A percentile compares a stretch with the other conserved stretches of the same genome.
Evolutionary conservation across 2,797 vertebrate genomes (phyloP).

Genomic region (Carcharodon carcharias): DNA sequence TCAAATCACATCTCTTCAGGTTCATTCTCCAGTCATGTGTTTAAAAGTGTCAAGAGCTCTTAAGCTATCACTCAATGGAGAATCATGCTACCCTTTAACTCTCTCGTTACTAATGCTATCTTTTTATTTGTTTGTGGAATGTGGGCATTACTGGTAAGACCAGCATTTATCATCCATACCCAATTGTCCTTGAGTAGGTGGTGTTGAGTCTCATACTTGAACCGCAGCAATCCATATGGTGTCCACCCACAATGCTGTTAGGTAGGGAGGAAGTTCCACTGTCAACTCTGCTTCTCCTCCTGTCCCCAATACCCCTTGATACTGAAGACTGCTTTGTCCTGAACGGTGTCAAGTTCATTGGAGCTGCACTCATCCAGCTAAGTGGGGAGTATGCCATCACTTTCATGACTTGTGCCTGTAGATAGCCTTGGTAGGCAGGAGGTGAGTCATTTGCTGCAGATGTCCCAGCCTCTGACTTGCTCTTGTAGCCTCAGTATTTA

Average conservation of each 20-base stretch:
- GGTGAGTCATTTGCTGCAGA: background rate
- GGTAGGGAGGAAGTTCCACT: too few species aligned
- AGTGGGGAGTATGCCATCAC: background rate
- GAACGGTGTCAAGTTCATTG: background rate
- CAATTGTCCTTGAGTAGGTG: background rate
- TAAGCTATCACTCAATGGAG: background rate
- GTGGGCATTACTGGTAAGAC: background rate
- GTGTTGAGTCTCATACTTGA: background rate
- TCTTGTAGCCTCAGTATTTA: background rate
- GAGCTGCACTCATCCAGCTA: background rate
- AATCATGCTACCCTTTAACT: background rate
- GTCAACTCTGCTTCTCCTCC: background rate
- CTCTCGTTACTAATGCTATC: background rate
- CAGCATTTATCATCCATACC: background rate
- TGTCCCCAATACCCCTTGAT: background rate
- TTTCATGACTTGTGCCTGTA: background rate
- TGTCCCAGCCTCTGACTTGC: background rate
- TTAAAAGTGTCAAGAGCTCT: background rate
- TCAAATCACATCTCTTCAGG: background rate
- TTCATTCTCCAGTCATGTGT: constrained; percentile 14
- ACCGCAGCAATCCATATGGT: background rate
- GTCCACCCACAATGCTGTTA: background rate
- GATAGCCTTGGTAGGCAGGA: background rate
- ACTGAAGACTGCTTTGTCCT: background rate
- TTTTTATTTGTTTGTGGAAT: background rate